Evolutionary conservation across 2,797 vertebrate genomes (phyloP).

Genomic region (Leuciscus waleckii): DNA sequence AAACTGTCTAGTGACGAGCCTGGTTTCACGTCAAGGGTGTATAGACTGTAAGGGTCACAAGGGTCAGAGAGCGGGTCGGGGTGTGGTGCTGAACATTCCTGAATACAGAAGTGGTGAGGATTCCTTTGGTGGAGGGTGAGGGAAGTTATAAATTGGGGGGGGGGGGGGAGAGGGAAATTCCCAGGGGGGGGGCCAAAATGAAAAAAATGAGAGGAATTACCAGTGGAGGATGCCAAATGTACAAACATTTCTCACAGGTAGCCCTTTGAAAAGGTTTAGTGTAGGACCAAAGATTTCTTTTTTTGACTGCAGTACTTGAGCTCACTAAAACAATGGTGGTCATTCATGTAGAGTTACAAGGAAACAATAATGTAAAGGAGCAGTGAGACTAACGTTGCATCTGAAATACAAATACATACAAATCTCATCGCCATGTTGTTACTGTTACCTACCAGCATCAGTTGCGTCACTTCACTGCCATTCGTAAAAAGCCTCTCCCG

Average conservation of each 20-base stretch:
- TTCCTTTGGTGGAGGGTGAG: constrained; percentile 26
- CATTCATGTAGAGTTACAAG: constrained; percentile 22
- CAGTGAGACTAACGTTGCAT: not conserved
- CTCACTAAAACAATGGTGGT: not conserved
- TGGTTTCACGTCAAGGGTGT: constrained; percentile 7
- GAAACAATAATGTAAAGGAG: constrained; percentile 10
- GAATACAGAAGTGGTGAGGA: constrained; percentile 31
- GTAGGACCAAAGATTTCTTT: not conserved
- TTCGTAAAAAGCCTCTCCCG: not conserved
- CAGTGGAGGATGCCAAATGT: constrained; percentile 35
- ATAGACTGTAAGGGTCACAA: constrained; percentile 16
- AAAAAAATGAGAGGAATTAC: constrained; percentile 19
- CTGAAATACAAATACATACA: not conserved
- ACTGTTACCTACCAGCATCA: not conserved
- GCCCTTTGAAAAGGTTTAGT: constrained; percentile 23
- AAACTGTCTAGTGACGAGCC: constrained; percentile 3
- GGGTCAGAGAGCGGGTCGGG: not conserved
- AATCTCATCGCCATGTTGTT: not conserved
- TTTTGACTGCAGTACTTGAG: constrained; percentile 10
- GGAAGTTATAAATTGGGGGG: constrained; percentile 19
- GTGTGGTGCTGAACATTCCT: constrained; percentile 47
- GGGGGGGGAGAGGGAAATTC: too few species aligned
- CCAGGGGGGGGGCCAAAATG: too few species aligned
- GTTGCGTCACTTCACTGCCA: not conserved
- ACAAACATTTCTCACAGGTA: constrained; percentile 49